Percentiles rank a stretch among this genome's conserved stretches.
These are phyloP conservation scores for Mylabris sibirica DNA, from an alignment of 2,888 invertebrate species.

Conservation along the genomic window DNA sequence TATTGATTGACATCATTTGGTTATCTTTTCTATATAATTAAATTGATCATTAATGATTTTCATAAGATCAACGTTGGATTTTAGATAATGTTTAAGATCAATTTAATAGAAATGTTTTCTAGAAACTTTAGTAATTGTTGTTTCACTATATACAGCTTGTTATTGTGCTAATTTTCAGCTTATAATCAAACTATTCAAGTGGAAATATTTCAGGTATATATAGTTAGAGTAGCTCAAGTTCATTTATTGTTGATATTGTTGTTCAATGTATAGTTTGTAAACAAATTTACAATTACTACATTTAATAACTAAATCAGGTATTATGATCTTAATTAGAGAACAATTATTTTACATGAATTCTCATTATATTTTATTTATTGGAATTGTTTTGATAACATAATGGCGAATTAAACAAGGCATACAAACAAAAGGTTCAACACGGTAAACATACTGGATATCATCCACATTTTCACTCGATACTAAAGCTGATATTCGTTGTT, in stretches of 20 bases:
- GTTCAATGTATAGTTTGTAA: background rate
- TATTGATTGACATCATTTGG: slow-evolving; percentile 10
- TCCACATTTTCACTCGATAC: too few species aligned
- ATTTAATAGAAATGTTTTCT: background rate
- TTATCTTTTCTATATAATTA: background rate
- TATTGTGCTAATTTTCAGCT: background rate
- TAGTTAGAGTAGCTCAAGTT: background rate
- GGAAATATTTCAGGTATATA: background rate
- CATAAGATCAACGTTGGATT: background rate
- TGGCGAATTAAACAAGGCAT: slow-evolving; percentile 19
- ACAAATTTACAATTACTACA: background rate
- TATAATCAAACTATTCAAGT: background rate
- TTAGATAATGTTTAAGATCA: background rate
- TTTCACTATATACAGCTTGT: background rate
- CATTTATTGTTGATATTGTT: background rate
- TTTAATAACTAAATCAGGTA: background rate
- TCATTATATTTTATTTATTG: slow-evolving; percentile 21
- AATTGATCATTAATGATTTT: background rate
- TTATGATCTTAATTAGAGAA: background rate
- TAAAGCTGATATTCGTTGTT: too few species aligned
- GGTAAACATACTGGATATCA: background rate
- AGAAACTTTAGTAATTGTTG: background rate
- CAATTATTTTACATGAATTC: background rate
- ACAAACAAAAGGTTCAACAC: slow-evolving; percentile 28
- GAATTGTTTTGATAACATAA: slow-evolving; percentile 20